phyloP scores from a whole-genome alignment of 2,888 invertebrate species.

The Gandaritis pyraliata region DNA sequence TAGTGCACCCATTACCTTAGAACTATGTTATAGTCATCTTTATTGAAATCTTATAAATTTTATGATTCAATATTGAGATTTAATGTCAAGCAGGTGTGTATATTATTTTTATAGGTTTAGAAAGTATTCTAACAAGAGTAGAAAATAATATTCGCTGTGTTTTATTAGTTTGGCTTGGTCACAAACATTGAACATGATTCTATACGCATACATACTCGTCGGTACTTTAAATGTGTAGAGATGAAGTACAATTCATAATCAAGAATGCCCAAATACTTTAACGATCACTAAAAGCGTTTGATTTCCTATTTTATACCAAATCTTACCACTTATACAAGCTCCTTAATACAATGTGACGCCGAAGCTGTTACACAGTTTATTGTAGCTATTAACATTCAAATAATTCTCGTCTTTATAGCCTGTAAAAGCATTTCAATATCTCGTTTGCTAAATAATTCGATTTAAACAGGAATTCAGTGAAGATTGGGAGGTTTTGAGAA shows the following conservation, averaged over 20 bases:
- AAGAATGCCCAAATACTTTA: constrained; percentile 13
- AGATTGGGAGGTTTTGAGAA: not conserved
- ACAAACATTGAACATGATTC: no score
- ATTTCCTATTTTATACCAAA: constrained; percentile 30
- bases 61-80: constrained; percentile 17
- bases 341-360: constrained; percentile 59
- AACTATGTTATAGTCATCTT: constrained; percentile 21
- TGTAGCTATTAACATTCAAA: constrained; percentile 75
- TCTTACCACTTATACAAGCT: constrained; percentile 34
- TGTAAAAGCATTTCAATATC: constrained; percentile 78
- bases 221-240: not conserved
- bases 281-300: constrained; percentile 32
- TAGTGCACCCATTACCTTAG: constrained; percentile 30
- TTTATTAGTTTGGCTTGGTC: no score
- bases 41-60: constrained; percentile 23
- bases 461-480: constrained; percentile 42
- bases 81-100: constrained; percentile 6
- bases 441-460: constrained; percentile 76
- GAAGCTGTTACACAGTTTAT: constrained; percentile 68
- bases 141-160: no score
- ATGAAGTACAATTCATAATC: not conserved
- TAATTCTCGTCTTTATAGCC: constrained; percentile 76
- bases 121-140: not conserved
- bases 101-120: not conserved
- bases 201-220: no score